These are phyloP conservation scores for Tachyglossus aculeatus DNA, from an alignment of 2,797 vertebrate genomes.

Conservation along the genomic window DNA sequence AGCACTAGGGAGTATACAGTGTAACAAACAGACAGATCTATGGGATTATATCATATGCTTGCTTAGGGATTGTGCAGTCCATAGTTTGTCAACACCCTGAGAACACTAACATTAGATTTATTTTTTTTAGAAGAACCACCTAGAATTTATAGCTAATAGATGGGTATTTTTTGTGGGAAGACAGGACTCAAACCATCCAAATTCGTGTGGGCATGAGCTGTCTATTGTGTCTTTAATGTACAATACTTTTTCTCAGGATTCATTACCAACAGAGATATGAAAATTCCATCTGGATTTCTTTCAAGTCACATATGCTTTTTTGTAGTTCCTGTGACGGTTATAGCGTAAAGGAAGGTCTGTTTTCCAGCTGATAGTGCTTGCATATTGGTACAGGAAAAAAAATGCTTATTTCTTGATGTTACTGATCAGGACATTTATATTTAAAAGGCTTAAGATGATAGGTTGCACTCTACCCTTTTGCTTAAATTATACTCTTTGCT, in stretches of 20 bases:
- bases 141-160: too few relatives aligned
- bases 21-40: too few relatives aligned
- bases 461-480: not conserved
- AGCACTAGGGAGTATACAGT: too few relatives aligned
- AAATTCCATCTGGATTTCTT: not conserved
- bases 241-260: not conserved
- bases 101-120: too few relatives aligned
- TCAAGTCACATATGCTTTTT: not conserved
- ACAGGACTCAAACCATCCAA: too few relatives aligned
- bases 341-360: not conserved
- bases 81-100: too few relatives aligned
- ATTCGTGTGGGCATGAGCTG: too few relatives aligned
- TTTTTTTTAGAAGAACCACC: too few relatives aligned
- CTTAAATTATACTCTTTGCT: not conserved
- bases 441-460: not conserved
- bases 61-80: too few relatives aligned
- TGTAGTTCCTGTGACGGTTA: conserved; percentile 1
- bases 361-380: not conserved
- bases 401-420: conserved; percentile 1
- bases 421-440: not conserved
- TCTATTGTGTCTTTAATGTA: not conserved
- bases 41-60: too few relatives aligned
- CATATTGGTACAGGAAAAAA: not conserved
- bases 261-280: too few relatives aligned
- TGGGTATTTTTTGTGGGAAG: too few relatives aligned